Evolutionary conservation across 2,797 vertebrate genomes (phyloP).

Genomic region (Avahi laniger): DNA sequence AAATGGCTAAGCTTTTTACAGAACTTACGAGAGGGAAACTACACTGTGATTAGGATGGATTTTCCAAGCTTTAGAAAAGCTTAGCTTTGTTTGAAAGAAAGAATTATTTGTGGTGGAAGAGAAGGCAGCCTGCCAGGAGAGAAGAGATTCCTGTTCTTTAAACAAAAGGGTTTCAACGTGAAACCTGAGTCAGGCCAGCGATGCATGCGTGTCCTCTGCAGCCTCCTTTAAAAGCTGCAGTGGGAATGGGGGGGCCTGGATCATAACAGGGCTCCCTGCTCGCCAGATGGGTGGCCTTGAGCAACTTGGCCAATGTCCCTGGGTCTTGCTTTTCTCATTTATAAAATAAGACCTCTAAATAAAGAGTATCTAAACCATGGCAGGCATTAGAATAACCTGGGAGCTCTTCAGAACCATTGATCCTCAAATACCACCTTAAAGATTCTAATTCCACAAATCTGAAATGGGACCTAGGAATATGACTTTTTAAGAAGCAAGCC

Average conservation of each 20-base stretch:
- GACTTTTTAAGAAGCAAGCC: neutral
- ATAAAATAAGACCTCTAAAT: neutral
- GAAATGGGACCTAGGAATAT: fast-evolving
- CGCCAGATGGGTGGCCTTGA: neutral
- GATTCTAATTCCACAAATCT: neutral
- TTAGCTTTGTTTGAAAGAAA: conserved; percentile 62
- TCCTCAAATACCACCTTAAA: neutral
- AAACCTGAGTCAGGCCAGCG: conserved; percentile 29
- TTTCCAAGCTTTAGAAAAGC: conserved; percentile 49
- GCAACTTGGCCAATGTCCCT: neutral
- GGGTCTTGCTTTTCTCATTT: neutral
- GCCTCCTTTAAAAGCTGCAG: neutral
- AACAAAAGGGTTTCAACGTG: conserved; percentile 46
- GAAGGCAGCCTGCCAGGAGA: conserved; percentile 46
- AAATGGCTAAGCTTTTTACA: neutral
- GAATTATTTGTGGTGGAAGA: conserved; percentile 54
- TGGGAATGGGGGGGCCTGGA: fast-evolving
- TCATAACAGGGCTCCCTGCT: fast-evolving
- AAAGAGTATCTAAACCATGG: neutral
- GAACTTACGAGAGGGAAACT: neutral
- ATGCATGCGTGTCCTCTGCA: neutral
- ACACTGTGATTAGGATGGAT: neutral
- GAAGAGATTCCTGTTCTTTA: conserved; percentile 40
- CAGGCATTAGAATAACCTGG: neutral
- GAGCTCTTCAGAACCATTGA: neutral